Evolutionary conservation across 2,888 invertebrate genomes (phyloP), one percentile per base, ranked within the genome.

Genomic region (Cremastinae sp.): DNA sequence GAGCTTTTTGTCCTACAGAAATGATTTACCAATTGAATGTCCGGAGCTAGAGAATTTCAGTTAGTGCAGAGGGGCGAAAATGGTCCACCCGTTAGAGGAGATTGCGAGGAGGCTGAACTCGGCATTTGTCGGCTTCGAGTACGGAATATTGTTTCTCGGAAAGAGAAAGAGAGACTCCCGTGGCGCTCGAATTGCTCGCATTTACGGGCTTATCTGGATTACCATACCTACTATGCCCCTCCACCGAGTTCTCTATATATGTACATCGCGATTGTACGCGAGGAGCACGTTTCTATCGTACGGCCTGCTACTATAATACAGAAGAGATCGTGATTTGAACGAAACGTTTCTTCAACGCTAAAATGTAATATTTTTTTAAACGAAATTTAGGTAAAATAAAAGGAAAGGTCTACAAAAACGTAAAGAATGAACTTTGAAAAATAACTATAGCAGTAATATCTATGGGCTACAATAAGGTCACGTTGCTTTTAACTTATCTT

Each of bases 181-280:
- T 74, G 78, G 74, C 79, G 83, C 81, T 84, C 85, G 84, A 86
- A 86, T 86, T 86, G 85, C 82, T 81, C 80, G 82, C 85, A 81
- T 84, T 86, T 86, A 86, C 83, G 82, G 75, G 85, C 85, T 86
- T 84, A 85, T 84, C 84, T 76, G 85, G 85, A 85, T 86, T 86
- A 85, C 79, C 78, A 83, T 79, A 75, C 70, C 53, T 70, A 41
- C 53, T 55, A 45, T 61, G 43, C 61, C 70, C 53, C 70, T 37
- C 70, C 28, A 2, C 28, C 28, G 5, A 28, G 28, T 28, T 28
- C 28, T 28, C 28, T 28, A 2, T 28, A 3, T 28, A 45, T 56
- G 47, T 74, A 69, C 62, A 66, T 59, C 49, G 62, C 47, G 28
- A 49, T 62, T 43, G 70, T 70, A 70, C 70, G 56, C 37, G 22